These are phyloP conservation scores for Procambarus virginalis DNA, from an alignment of 1,140 invertebrate genomes.

Conservation along the genomic window DNA sequence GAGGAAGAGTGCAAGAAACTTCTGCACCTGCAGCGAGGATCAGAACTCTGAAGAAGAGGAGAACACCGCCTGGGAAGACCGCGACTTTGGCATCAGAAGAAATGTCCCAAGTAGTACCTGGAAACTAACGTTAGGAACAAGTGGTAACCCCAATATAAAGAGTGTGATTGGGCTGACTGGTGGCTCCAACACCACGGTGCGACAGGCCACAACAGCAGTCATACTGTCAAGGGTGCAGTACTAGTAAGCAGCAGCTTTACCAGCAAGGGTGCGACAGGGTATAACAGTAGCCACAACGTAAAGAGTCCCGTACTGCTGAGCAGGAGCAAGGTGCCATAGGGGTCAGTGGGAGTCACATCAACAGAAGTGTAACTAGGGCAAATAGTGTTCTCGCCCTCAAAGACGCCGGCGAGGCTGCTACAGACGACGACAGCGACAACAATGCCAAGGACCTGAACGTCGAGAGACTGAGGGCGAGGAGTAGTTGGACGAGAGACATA, in stretches of 20 bases:
- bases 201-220: neutral
- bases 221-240: neutral
- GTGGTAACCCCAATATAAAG: neutral
- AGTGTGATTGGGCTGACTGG: neutral
- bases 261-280: neutral
- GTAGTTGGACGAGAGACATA: neutral
- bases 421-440: neutral
- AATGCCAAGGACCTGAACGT: too few relatives aligned
- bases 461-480: neutral
- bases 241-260: neutral
- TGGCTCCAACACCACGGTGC: neutral
- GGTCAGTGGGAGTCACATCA: neutral
- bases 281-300: neutral
- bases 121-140: neutral
- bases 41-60: neutral
- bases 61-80: neutral
- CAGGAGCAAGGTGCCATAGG: neutral
- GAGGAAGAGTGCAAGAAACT: neutral
- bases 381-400: neutral
- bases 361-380: neutral
- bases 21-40: neutral
- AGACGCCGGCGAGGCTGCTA: neutral
- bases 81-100: neutral
- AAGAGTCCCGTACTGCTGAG: neutral
- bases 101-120: neutral